These are phyloP conservation scores for Athene cunicularia DNA, from an alignment of 2,113 vertebrate species.

Conservation along the genomic window DNA sequence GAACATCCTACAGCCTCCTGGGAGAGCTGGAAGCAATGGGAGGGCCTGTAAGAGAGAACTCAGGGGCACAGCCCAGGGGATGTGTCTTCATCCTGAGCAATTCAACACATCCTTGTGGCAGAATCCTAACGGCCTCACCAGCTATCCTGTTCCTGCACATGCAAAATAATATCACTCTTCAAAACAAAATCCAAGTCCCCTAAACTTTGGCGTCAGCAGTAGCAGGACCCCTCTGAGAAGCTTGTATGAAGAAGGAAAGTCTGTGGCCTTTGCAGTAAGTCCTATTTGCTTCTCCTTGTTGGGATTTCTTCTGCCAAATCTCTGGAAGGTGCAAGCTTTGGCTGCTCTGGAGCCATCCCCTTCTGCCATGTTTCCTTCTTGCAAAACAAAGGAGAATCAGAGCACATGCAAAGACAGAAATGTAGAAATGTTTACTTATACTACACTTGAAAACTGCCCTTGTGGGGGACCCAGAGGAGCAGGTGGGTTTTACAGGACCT, in stretches of 20 bases:
- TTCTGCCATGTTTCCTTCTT: neutral
- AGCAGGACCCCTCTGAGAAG: neutral
- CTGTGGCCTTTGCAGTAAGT: neutral
- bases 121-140: neutral
- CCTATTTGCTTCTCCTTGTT: neutral
- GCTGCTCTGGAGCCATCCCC: neutral
- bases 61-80: neutral
- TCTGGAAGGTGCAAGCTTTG: neutral
- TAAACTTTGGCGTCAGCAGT: neutral
- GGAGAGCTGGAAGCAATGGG: neutral
- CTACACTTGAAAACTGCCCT: neutral
- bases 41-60: neutral
- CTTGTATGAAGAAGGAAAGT: neutral
- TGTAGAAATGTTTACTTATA: neutral
- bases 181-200: neutral
- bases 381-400: rapidly evolving
- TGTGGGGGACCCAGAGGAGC: neutral
- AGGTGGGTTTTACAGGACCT: neutral
- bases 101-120: neutral
- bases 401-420: neutral
- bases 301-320: neutral
- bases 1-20: neutral
- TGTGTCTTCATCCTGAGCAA: neutral
- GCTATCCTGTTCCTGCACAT: neutral
- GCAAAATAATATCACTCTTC: neutral